These are phyloP conservation scores for Halisarca cf. caerulea DNA, from an alignment of 37 sponge, comb jelly and placozoan species.

Conservation along the genomic window DNA sequence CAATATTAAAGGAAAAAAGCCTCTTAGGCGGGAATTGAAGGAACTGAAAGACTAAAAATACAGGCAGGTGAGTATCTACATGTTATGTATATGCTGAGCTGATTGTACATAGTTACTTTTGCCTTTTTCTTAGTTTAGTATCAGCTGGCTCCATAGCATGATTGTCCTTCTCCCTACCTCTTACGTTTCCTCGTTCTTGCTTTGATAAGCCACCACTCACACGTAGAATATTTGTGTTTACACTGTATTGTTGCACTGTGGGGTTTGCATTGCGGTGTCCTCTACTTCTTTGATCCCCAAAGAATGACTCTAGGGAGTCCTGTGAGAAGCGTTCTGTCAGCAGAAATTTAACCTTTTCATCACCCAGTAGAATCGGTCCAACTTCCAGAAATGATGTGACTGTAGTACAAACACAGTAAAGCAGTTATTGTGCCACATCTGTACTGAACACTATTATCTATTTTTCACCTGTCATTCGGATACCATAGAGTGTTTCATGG, in stretches of 20 bases:
- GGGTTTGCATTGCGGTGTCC: constrained; percentile 11
- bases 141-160: too few species aligned
- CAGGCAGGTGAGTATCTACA: too few species aligned
- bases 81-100: too few species aligned
- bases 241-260: neutral
- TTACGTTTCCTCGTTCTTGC: neutral
- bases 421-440: too few species aligned
- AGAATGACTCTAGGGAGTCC: constrained; percentile 26
- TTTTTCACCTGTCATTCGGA: neutral
- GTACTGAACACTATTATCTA: neutral
- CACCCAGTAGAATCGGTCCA: neutral
- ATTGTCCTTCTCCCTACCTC: neutral
- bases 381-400: constrained; percentile 31
- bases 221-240: neutral
- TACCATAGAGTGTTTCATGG: constrained; percentile 8
- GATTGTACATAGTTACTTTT: too few species aligned
- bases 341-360: neutral
- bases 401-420: neutral
- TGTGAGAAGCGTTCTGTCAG: constrained; percentile 14
- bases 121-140: too few species aligned
- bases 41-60: too few species aligned
- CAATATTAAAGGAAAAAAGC: too few species aligned
- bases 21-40: too few species aligned
- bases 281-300: constrained; percentile 23
- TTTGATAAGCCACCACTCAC: neutral